Percentiles rank a stretch among this genome's conserved stretches.
Evolutionary conservation across 2,113 vertebrate species (phyloP).

Genomic region (human): GRCh38 chrX:117663001-117663500

Average conservation of each 20-base stretch:
- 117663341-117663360: neutral
- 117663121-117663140: neutral
- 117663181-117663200: neutral
- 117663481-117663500: neutral
- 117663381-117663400: neutral
- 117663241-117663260: neutral
- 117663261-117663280: neutral
- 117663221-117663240: neutral
- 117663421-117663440: neutral
- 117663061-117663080: neutral
- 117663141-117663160: neutral
- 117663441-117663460: neutral
- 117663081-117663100: neutral
- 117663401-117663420: neutral
- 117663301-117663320: neutral
- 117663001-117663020: neutral
- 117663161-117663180: neutral
- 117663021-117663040: neutral
- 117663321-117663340: neutral
- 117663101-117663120: neutral
- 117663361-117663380: neutral
- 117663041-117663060: neutral
- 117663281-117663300: neutral
- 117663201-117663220: neutral
- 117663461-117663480: neutral